A percentile compares a stretch with the other conserved stretches of the same genome.
Evolutionary conservation across 2,888 invertebrate genomes (phyloP).

Genomic region (Ophraella communa): DNA sequence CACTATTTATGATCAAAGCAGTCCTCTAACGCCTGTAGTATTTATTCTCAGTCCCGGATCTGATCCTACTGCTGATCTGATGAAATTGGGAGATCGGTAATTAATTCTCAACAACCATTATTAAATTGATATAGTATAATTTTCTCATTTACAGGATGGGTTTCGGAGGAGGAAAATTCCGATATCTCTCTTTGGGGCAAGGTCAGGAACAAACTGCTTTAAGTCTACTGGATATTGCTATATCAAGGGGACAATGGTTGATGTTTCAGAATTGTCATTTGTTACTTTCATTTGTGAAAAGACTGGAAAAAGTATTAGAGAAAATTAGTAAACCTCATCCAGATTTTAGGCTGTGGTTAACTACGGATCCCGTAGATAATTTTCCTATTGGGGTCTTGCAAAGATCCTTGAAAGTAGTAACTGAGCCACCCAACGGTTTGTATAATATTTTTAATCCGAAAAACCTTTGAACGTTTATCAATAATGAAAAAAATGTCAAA

Average conservation of each 20-base stretch:
- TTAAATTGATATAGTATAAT: too few species aligned
- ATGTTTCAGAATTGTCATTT: slow-evolving; percentile 94
- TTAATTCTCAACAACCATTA: not conserved
- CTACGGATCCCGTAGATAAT: slow-evolving; percentile 84
- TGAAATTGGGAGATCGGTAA: slow-evolving; percentile 75
- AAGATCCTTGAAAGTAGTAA: slow-evolving; percentile 73
- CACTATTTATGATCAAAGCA: slow-evolving; percentile 84
- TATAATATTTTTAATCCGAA: slow-evolving; percentile 66
- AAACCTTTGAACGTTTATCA: too few species aligned
- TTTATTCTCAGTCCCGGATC: slow-evolving; percentile 95
- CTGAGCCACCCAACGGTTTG: slow-evolving; percentile 87
- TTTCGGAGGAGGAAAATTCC: slow-evolving; percentile 79
- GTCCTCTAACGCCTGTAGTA: slow-evolving; percentile 83
- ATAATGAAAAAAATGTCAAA: too few species aligned
- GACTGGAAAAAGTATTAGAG: slow-evolving; percentile 84
- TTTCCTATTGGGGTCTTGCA: slow-evolving; percentile 90
- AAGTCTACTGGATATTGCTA: slow-evolving; percentile 70
- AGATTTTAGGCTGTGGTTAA: slow-evolving; percentile 91
- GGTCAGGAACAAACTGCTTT: slow-evolving; percentile 89
- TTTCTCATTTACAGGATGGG: slow-evolving; percentile 63
- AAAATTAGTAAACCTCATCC: slow-evolving; percentile 82
- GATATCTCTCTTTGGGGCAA: slow-evolving; percentile 90
- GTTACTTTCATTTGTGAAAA: slow-evolving; percentile 77
- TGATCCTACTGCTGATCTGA: slow-evolving; percentile 87
- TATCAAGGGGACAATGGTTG: slow-evolving; percentile 84